Conservation (phyloP, 2,888 invertebrate genomes). For the Drosophila demipolita region DNA sequence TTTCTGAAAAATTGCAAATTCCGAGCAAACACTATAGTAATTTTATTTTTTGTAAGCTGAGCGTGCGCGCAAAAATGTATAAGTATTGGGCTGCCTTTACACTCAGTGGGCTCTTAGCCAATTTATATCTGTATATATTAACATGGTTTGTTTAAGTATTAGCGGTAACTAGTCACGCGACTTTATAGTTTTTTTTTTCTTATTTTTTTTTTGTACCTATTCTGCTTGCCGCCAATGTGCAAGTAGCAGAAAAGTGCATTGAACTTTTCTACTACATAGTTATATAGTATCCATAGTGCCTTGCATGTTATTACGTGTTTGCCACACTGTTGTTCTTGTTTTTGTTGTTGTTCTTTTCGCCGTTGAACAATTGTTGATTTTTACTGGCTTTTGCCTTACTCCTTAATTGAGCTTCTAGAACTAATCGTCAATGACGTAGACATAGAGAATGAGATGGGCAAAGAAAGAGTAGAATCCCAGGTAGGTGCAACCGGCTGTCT, state of each 20-base stretch:
- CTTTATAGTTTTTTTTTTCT: conserved; percentile 19
- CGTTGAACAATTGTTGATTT: conserved; percentile 62
- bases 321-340: conserved; percentile 16
- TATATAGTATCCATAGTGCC: conserved; percentile 24
- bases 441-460: conserved; percentile 21
- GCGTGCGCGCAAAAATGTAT: conserved; percentile 29
- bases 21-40: background rate
- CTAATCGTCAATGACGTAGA: conserved; percentile 28
- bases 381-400: conserved; percentile 60
- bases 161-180: conserved; percentile 61
- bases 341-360: conserved; percentile 18
- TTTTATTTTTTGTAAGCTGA: conserved; percentile 5
- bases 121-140: conserved; percentile 16
- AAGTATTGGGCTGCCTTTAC: conserved; percentile 16
- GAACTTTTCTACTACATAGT: conserved; percentile 40
- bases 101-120: conserved; percentile 10
- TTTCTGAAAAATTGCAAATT: background rate
- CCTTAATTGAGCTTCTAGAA: conserved; percentile 58
- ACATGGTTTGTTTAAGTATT: conserved; percentile 33
- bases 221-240: conserved; percentile 34
- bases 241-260: conserved; percentile 59
- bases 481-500: conserved; percentile 28
- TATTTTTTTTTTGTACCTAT: conserved; percentile 5
- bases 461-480: conserved; percentile 14
- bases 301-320: conserved; percentile 47